Percentiles rank a stretch among this genome's conserved stretches.
phyloP scores from a whole-genome alignment of 2,797 vertebrate species.

The Octomys mimax region DNA sequence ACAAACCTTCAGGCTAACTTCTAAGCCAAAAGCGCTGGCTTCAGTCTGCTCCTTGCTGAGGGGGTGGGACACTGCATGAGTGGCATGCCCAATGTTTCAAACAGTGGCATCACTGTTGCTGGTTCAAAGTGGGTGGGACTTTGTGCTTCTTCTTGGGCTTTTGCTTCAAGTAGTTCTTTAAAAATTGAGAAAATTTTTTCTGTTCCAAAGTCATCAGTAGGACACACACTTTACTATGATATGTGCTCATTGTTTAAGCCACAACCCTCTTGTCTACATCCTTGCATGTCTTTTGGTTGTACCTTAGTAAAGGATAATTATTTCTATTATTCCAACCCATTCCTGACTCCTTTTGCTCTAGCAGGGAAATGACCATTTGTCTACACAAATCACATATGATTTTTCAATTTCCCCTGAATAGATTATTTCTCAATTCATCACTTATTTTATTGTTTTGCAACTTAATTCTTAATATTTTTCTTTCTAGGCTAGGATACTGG shows the following conservation, averaged over 20 bases:
- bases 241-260: slow-evolving; percentile 7
- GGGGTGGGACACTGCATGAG: not conserved
- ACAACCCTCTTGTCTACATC: not conserved
- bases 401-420: not conserved
- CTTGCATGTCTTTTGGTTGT: not conserved
- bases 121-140: not conserved
- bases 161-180: not conserved
- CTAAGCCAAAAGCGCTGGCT: not conserved
- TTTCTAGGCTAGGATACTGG: not conserved
- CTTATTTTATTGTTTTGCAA: slow-evolving; percentile 11
- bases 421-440: not conserved
- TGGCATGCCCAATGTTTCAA: not conserved
- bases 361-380: not conserved
- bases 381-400: accelerated
- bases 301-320: not conserved
- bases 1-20: not conserved
- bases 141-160: not conserved
- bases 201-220: not conserved
- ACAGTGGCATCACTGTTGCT: not conserved
- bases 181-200: not conserved
- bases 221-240: not conserved
- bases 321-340: not conserved
- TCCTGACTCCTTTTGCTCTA: not conserved
- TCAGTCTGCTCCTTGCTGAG: not conserved
- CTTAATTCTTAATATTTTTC: not conserved